Conservation (phyloP, 1,140 invertebrate genomes). For the Calephelis nemesis region DNA sequence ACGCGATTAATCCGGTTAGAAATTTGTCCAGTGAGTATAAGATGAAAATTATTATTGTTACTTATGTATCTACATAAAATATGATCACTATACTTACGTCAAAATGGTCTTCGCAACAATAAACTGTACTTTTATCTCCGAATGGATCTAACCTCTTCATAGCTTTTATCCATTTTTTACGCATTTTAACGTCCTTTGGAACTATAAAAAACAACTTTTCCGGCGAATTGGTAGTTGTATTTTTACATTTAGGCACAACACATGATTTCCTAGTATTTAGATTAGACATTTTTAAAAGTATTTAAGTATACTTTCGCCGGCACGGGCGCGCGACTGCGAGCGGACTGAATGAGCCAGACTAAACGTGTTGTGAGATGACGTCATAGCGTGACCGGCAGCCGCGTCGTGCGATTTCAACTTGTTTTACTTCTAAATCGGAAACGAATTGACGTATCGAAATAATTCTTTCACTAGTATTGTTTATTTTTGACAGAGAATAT, state of each 20-base stretch:
- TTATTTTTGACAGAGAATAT: no score
- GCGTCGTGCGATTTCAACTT: not conserved
- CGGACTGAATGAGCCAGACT: slow-evolving; percentile 21
- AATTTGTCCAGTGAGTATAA: not conserved
- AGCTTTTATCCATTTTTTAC: slow-evolving; percentile 27
- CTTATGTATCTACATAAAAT: no score
- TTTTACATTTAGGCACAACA: slow-evolving; percentile 32
- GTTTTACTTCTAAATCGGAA: slow-evolving; percentile 1
- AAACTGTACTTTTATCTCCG: slow-evolving; percentile 21
- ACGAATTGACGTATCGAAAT: not conserved
- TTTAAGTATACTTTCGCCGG: not conserved
- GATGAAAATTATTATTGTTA: slow-evolving; percentile 14
- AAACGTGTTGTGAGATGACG: slow-evolving; percentile 24
- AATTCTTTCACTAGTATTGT: no score
- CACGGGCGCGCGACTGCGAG: slow-evolving; percentile 22
- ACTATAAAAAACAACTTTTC: no score
- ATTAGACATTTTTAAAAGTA: slow-evolving; percentile 30
- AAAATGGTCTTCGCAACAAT: slow-evolving; percentile 26
- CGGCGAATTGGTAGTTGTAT: slow-evolving; percentile 25
- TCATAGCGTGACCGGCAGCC: slow-evolving; percentile 16
- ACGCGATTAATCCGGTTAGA: slow-evolving; percentile 15
- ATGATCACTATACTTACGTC: not conserved
- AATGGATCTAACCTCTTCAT: slow-evolving; percentile 23
- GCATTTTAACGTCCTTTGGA: not conserved
- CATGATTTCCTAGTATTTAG: slow-evolving; percentile 32